Conservation (phyloP, 1,140 invertebrate genomes). For the Parasteatoda tepidariorum region DNA sequence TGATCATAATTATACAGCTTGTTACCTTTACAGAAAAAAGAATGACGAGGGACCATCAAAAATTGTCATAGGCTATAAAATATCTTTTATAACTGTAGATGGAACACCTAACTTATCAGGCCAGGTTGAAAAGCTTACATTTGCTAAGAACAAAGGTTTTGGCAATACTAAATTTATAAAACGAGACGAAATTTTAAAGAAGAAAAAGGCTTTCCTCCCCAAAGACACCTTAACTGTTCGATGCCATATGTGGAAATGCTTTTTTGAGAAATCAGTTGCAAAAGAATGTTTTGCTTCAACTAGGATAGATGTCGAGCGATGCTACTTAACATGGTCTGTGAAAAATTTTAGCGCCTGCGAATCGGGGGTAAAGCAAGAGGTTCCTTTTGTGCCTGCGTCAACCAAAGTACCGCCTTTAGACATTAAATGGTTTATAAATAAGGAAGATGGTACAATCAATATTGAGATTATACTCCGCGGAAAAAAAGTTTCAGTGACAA, state of each 20-base stretch:
- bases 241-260: neutral
- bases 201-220: neutral
- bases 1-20: neutral
- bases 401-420: neutral
- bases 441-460: neutral
- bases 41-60: neutral
- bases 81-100: neutral
- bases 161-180: slow-evolving; percentile 18
- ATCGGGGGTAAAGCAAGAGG: neutral
- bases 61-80: neutral
- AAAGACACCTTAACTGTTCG: slow-evolving; percentile 8
- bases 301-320: neutral
- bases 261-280: too few relatives aligned
- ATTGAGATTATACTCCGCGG: neutral
- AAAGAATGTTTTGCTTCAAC: neutral
- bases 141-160: neutral
- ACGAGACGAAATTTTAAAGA: neutral
- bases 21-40: neutral
- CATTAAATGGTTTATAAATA: neutral
- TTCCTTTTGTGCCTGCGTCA: neutral
- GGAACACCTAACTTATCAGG: neutral
- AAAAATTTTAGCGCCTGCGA: neutral
- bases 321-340: neutral
- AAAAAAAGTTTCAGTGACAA: neutral
- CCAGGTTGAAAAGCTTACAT: neutral